A percentile compares a stretch with the other conserved stretches of the same genome.
Conservation (phyloP, 2,113 vertebrate species). For the Phyllostomus discolor region DNA sequence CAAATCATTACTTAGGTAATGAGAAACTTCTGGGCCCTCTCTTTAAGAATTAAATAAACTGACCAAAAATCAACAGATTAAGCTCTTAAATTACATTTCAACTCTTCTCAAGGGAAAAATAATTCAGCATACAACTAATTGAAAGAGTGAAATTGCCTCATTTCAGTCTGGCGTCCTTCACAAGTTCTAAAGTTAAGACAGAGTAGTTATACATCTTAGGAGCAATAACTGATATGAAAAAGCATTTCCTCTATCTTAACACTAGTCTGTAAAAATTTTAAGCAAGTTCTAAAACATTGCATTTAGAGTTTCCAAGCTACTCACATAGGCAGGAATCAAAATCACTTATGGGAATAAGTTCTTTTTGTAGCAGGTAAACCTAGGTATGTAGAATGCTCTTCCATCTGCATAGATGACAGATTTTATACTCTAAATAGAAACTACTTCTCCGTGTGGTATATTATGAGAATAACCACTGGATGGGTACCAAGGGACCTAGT, state of each 20-base stretch:
- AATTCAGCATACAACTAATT: not conserved
- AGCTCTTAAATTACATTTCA: not conserved
- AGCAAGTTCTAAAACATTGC: not conserved
- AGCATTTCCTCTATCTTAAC: not conserved
- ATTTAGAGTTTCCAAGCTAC: not conserved
- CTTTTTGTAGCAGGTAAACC: not conserved
- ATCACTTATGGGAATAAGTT: not conserved
- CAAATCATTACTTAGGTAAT: not conserved
- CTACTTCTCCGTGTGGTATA: not conserved
- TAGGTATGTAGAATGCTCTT: not conserved
- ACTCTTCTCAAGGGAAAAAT: not conserved
- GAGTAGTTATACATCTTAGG: not conserved
- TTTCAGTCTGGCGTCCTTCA: not conserved
- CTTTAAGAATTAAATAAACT: not conserved
- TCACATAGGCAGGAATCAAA: conserved; percentile 37
- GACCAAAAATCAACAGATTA: not conserved
- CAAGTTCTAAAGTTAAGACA: not conserved
- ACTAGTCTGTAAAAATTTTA: not conserved
- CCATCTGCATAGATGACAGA: not conserved
- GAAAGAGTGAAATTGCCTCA: not conserved
- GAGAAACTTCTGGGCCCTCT: not conserved
- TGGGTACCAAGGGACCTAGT: conserved; percentile 30
- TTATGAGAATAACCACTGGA: not conserved
- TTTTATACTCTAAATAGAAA: conserved; percentile 43
- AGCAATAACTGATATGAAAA: not conserved